phyloP scores from a whole-genome alignment of 2,888 invertebrate species.

The Chymomyza amoena region DNA sequence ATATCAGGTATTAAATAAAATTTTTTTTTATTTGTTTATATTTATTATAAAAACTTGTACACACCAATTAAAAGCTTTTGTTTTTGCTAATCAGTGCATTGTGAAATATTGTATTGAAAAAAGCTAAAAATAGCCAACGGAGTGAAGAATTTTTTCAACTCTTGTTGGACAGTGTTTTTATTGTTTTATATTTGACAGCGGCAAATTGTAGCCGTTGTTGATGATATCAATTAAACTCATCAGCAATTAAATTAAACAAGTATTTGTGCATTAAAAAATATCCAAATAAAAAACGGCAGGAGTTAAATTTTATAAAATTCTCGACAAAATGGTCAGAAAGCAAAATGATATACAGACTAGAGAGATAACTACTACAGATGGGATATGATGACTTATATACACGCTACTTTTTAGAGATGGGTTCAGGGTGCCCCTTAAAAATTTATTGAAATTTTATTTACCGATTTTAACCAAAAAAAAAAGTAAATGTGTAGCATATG shows the following conservation, averaged over 20 bases:
- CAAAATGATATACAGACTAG: slow-evolving; percentile 41
- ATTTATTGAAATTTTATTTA: no score
- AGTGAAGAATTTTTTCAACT: neutral
- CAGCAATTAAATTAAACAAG: slow-evolving; percentile 28
- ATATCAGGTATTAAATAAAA: neutral
- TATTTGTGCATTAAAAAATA: slow-evolving; percentile 25
- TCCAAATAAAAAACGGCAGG: slow-evolving; percentile 15
- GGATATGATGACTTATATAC: no score
- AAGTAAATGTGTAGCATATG: no score
- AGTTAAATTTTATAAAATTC: slow-evolving; percentile 15
- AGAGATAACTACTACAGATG: slow-evolving; percentile 14
- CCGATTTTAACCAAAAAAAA: no score
- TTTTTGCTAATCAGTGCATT: neutral
- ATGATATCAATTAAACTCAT: slow-evolving; percentile 23
- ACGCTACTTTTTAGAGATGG: no score
- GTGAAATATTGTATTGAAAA: neutral
- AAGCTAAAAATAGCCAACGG: neutral
- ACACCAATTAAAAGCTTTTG: neutral
- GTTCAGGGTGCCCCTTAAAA: no score
- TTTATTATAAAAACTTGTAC: neutral
- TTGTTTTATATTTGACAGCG: neutral
- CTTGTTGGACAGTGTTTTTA: neutral
- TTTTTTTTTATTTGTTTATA: no score
- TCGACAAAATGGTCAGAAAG: neutral
- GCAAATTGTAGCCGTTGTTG: neutral